A percentile compares a stretch with the other conserved stretches of the same genome.
phyloP scores from a whole-genome alignment of 2,113 vertebrate species.

The Dasyornis broadbenti region DNA sequence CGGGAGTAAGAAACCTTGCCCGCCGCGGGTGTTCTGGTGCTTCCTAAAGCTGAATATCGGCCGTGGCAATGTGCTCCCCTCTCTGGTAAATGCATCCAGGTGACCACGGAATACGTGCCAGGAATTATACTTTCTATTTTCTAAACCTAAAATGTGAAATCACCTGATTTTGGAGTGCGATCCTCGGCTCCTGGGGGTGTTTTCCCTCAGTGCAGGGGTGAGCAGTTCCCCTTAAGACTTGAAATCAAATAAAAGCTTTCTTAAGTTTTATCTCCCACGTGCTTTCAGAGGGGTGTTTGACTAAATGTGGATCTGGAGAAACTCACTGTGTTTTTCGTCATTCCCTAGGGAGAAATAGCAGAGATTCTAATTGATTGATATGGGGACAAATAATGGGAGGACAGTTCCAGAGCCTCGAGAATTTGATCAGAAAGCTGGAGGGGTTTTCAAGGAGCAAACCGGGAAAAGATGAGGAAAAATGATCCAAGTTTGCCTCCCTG shows the following conservation, averaged over 20 bases:
- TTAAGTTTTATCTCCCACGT: not conserved
- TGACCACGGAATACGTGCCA: not conserved
- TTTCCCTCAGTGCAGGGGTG: not conserved
- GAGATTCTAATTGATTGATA: not conserved
- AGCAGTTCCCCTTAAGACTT: not conserved
- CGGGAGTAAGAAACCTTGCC: not conserved
- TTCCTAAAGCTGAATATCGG: not conserved
- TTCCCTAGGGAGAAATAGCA: not conserved
- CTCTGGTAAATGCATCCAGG: not conserved
- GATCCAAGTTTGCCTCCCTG: not conserved
- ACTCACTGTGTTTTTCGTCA: not conserved
- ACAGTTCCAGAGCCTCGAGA: not conserved
- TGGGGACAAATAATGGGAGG: not conserved
- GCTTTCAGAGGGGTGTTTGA: not conserved
- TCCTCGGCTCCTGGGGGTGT: accelerated
- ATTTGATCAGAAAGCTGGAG: not conserved
- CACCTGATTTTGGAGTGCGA: not conserved
- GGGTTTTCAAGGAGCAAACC: not conserved
- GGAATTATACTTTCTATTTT: accelerated
- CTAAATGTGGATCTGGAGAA: not conserved
- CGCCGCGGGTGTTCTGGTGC: not conserved
- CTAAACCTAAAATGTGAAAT: not conserved
- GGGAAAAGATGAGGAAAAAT: not conserved
- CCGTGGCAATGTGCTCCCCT: not conserved
- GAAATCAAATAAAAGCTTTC: not conserved